Evolutionary conservation across 2,888 invertebrate genomes (phyloP).

Genomic region (Amphipyra tragopoginis): DNA sequence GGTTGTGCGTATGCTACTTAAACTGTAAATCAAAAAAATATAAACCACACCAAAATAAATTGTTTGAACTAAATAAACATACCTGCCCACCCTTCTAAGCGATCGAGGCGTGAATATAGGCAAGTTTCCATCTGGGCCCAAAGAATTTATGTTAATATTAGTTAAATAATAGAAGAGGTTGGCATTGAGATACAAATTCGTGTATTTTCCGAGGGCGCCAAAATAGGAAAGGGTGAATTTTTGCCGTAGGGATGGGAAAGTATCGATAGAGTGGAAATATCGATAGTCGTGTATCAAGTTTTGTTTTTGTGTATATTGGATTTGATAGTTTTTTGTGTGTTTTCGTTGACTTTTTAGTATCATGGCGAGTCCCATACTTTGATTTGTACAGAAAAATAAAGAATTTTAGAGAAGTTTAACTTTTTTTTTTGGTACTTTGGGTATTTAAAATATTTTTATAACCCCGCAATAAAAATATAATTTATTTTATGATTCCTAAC

Average conservation of each 20-base stretch:
- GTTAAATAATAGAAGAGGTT: constrained; percentile 73
- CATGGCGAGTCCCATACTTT: no score
- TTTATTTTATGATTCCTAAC: no score
- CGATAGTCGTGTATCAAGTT: neutral
- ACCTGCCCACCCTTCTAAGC: constrained; percentile 33
- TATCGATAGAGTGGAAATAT: constrained; percentile 41
- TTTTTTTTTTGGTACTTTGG: no score
- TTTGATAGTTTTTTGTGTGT: constrained; percentile 21
- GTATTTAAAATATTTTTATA: no score
- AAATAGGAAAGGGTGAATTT: constrained; percentile 68
- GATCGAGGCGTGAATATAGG: constrained; percentile 49
- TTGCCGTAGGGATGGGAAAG: constrained; percentile 49
- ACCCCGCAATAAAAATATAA: no score
- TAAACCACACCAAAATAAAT: constrained; percentile 7
- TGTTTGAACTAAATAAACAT: constrained; percentile 20
- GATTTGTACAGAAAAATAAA: no score
- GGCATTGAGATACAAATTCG: constrained; percentile 76
- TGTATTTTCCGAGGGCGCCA: constrained; percentile 61
- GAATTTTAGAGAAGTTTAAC: no score
- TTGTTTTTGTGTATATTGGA: constrained; percentile 5
- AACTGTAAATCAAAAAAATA: neutral
- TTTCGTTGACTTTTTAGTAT: no score
- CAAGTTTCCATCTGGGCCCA: constrained; percentile 58
- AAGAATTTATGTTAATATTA: constrained; percentile 72
- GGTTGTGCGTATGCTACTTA: no score